These are phyloP conservation scores for Hydrolagus affinis DNA, from an alignment of 2,113 vertebrate genomes.

Conservation along the genomic window DNA sequence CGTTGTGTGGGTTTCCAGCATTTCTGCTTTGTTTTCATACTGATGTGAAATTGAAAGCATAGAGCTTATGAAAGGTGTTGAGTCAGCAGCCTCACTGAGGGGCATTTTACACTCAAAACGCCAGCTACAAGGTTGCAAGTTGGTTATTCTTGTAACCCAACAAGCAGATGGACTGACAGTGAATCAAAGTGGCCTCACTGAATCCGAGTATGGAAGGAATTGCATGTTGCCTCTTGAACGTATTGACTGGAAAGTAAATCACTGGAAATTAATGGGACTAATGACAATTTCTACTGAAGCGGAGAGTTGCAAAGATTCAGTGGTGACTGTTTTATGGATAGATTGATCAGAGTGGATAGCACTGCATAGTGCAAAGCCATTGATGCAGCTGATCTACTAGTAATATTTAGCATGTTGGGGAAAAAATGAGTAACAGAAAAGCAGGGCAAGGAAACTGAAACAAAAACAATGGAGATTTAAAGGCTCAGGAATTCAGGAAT, in stretches of 20 bases:
- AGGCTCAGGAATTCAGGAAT: too few relatives aligned
- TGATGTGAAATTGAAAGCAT: background rate
- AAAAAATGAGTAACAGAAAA: background rate
- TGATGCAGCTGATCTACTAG: background rate
- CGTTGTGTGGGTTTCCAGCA: too few relatives aligned
- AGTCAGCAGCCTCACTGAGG: background rate
- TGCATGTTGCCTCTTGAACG: background rate
- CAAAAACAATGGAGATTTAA: slow-evolving; percentile 1
- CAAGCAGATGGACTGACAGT: background rate
- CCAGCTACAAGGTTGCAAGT: background rate
- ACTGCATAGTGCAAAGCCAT: background rate
- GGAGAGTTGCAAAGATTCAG: background rate
- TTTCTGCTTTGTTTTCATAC: too few relatives aligned
- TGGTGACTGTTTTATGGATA: background rate
- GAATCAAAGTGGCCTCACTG: background rate
- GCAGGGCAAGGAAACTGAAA: background rate
- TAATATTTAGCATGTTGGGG: background rate
- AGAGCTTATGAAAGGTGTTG: background rate
- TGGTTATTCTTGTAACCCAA: background rate
- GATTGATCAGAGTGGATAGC: background rate
- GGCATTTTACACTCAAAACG: background rate
- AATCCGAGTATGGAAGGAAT: background rate
- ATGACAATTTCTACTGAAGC: background rate
- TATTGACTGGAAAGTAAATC: background rate
- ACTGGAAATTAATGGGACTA: background rate